Evolutionary conservation across 2,888 invertebrate genomes (phyloP).

Genomic region (Stenolophus ochropezus): DNA sequence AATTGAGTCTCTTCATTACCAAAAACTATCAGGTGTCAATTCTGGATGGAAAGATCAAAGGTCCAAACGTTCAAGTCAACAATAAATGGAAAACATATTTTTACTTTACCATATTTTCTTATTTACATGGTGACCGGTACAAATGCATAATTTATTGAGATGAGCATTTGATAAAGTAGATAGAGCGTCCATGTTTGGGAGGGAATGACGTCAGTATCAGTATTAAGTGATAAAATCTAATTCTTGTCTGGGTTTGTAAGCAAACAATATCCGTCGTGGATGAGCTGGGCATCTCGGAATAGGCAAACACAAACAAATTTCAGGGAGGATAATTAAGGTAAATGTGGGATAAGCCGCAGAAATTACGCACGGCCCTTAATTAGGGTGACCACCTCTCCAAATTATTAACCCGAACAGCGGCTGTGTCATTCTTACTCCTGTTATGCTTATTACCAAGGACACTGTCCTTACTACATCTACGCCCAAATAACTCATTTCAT

Average conservation of each 20-base stretch:
- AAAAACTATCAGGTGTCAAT: no score
- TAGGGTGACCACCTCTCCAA: conserved; percentile 52
- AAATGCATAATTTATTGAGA: no score
- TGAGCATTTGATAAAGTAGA: no score
- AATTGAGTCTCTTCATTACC: no score
- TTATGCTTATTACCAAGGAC: conserved; percentile 42
- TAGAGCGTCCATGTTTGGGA: no score
- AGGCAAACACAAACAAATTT: conserved; percentile 55
- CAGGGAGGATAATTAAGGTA: conserved; percentile 50
- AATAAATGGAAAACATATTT: no score
- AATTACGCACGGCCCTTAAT: conserved; percentile 53
- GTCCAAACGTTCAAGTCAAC: no score
- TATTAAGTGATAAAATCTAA: background rate
- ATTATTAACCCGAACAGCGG: conserved; percentile 40
- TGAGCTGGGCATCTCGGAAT: conserved; percentile 6
- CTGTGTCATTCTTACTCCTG: conserved; percentile 4
- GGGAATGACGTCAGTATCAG: background rate
- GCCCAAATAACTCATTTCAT: conserved; percentile 19
- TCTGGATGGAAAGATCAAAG: no score
- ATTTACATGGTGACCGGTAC: no score
- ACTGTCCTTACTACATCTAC: conserved; percentile 16
- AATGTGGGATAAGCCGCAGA: conserved; percentile 55
- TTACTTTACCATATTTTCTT: no score
- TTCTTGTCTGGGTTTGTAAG: background rate
- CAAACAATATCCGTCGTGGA: background rate